Conservation (phyloP, 2,113 vertebrate species). For the Chinchilla lanigera region DNA sequence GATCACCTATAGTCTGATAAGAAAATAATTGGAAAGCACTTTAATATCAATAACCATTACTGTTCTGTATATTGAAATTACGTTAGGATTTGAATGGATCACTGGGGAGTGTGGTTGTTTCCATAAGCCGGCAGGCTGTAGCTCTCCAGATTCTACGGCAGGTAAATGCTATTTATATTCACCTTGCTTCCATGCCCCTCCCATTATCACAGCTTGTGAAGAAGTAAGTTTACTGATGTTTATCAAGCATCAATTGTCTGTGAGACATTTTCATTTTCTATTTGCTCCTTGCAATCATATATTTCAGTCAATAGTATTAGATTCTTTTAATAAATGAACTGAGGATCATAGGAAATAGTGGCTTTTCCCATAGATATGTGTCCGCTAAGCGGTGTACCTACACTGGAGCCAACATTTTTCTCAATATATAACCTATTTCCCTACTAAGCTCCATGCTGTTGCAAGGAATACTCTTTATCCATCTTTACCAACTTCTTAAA, state of each 20-base stretch:
- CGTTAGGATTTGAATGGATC: background rate
- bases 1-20: background rate
- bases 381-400: background rate
- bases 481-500: background rate
- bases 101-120: background rate
- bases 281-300: background rate
- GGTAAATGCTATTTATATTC: background rate
- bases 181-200: background rate
- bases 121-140: background rate
- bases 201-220: background rate
- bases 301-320: background rate
- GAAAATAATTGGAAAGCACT: conserved; percentile 42
- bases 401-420: background rate
- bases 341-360: background rate
- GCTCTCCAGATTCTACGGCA: background rate
- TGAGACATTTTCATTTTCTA: background rate
- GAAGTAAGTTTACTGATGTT: background rate
- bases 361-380: background rate
- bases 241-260: background rate
- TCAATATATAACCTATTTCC: background rate
- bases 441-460: background rate
- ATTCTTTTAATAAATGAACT: background rate
- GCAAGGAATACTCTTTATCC: background rate
- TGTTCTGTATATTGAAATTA: background rate
- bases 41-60: background rate